Percentiles rank a stretch among this genome's conserved stretches.
phyloP scores from a whole-genome alignment of 2,888 invertebrate genomes.

The Dugesia japonica region DNA sequence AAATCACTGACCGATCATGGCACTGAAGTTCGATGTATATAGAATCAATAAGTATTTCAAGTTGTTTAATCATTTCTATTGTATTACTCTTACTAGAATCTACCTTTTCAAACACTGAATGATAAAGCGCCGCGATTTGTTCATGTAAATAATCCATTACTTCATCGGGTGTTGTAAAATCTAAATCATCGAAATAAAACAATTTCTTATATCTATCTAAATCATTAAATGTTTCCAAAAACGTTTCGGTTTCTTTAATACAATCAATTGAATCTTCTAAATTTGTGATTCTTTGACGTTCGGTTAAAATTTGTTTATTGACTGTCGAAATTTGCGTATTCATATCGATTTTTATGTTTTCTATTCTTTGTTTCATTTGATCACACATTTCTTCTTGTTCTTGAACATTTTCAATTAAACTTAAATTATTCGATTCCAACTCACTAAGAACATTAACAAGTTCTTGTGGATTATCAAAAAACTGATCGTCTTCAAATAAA shows the following conservation, averaged over 20 bases:
- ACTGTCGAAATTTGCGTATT: not conserved
- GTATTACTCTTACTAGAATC: not conserved
- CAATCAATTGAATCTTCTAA: not conserved
- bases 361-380: not conserved
- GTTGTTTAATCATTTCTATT: not conserved
- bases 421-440: not conserved
- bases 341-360: not conserved
- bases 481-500: not conserved
- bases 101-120: not conserved
- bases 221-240: conserved; percentile 5
- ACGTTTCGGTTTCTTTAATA: not conserved
- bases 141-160: not conserved
- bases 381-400: conserved; percentile 20
- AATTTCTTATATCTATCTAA: not conserved
- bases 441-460: not conserved
- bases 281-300: not conserved
- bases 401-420: conserved; percentile 4
- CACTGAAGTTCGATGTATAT: not conserved
- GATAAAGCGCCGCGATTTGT: not conserved
- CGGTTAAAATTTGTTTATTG: not conserved
- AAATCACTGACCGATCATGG: not conserved
- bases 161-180: not conserved
- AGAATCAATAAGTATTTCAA: not conserved
- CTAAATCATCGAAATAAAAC: not conserved
- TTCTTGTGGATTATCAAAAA: not conserved